Evolutionary conservation across 2,113 vertebrate species (phyloP), one percentile per base, ranked within the genome.

Genomic region (Aplodontia rufa): DNA sequence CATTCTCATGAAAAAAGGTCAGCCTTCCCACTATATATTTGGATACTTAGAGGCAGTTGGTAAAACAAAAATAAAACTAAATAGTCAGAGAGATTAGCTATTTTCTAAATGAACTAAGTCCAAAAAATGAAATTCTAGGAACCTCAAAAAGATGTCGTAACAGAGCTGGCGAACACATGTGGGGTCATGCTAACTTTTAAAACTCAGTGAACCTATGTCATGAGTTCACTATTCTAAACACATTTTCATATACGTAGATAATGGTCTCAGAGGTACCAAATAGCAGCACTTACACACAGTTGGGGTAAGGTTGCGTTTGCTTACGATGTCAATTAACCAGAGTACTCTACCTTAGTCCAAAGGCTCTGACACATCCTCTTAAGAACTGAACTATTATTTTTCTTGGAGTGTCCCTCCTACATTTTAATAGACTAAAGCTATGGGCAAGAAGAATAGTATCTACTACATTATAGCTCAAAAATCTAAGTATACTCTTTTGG

Each of bases 21-120:
- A 87, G 45, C 53, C 28, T 92, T 96, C 35, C 76, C 16, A 89
- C 78, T 40, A 42, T 19, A 49, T 58, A 89, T 19, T 12, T 72
- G 6, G 0, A 49, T 58, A 89, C 24, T 12, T 72, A 9, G 0
- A 84, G 53, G 37, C 55, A 89, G 28, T 14, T 74, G 37, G 62
- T 89, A 11, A 89, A 68, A 58, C 28, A 80, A 92, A 79, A 42
- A 28, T 51, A 96, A 94, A 88, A 80, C 35, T 49, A 64, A 49
- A 37, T 84, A 72, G 40, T 49, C 79, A 92, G 35, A 12, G 26
- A 75, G 42, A 89, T 47, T 30, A 79, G 17, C 42, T 83, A n/a
- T 14, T 47, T 92, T 45, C 75, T 92, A 69, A 91, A 79, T 58
- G 22, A 68, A n/a, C n/a, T 6, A 78, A 24, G n/a, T 69, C 66